Percentiles rank a stretch among this genome's conserved stretches.
Conservation (phyloP, 2,888 invertebrate species). For the Buathra laborator region DNA sequence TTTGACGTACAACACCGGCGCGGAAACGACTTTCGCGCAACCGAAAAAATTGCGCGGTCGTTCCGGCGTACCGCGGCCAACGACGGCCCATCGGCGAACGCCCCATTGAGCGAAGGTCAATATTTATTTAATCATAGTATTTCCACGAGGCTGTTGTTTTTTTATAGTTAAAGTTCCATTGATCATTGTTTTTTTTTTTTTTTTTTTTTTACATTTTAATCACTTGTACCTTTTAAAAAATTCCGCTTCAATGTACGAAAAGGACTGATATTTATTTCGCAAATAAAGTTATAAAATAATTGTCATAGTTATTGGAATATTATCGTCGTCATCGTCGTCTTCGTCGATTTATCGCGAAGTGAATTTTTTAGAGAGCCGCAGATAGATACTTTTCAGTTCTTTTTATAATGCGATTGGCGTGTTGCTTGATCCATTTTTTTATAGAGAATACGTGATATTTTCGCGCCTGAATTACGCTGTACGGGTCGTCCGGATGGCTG, state of each 20-base stretch:
- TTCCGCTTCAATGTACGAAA: slow-evolving; percentile 41
- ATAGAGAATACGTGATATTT: slow-evolving; percentile 88
- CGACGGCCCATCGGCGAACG: slow-evolving; percentile 85
- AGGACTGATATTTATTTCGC: slow-evolving; percentile 63
- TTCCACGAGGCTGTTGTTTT: slow-evolving; percentile 44
- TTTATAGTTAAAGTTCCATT: slow-evolving; percentile 26
- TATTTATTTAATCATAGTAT: slow-evolving; percentile 57
- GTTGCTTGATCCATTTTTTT: slow-evolving; percentile 87
- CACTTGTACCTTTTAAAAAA: slow-evolving; percentile 15
- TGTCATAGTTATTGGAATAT: neutral
- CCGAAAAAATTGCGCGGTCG: slow-evolving; percentile 86
- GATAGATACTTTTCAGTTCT: neutral
- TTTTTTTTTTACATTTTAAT: neutral
- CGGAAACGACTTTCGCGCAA: slow-evolving; percentile 86
- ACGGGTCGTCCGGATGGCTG: slow-evolving; percentile 88
- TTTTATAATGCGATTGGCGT: slow-evolving; percentile 26
- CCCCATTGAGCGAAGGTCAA: slow-evolving; percentile 75
- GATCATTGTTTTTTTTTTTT: slow-evolving; percentile 23
- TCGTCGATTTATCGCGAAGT: neutral
- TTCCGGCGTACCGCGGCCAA: slow-evolving; percentile 87
- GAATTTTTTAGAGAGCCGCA: neutral
- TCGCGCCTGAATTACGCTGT: slow-evolving; percentile 88
- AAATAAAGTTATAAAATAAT: slow-evolving; percentile 46
- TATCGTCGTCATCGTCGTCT: neutral
- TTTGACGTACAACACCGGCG: slow-evolving; percentile 88